Conservation (phyloP, 1,140 invertebrate genomes). For the Macrotrachela quadricornifera region DNA sequence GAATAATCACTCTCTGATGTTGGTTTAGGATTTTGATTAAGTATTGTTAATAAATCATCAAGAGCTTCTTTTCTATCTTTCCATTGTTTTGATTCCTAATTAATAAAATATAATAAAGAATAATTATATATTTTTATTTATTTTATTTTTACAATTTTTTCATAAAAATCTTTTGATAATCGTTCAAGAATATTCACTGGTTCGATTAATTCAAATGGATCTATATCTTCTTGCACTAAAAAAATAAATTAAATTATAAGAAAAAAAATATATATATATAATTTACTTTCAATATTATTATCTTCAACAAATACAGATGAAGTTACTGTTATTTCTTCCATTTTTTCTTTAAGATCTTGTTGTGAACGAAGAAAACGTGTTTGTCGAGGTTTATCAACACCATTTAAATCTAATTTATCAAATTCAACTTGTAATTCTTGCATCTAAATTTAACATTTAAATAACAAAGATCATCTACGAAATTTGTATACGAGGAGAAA, state of each 20-base stretch:
- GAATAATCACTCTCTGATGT: constrained; percentile 66
- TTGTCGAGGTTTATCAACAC: constrained; percentile 44
- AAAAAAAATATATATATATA: neutral
- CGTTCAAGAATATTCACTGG: constrained; percentile 76
- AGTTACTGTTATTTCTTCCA: constrained; percentile 40
- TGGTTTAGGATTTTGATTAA: constrained; percentile 58
- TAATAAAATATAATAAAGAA: too few relatives aligned
- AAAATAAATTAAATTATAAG: neutral
- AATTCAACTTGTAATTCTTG: constrained; percentile 72
- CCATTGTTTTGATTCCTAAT: constrained; percentile 84
- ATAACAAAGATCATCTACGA: constrained; percentile 5
- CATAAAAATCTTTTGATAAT: constrained; percentile 81
- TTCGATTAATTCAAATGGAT: constrained; percentile 47
- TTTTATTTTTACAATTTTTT: constrained; percentile 38
- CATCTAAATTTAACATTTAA: constrained; percentile 32
- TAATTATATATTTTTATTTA: neutral
- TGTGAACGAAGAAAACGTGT: constrained; percentile 64
- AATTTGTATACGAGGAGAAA: too few relatives aligned
- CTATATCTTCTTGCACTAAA: neutral
- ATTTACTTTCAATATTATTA: constrained; percentile 15
- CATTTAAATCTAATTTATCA: constrained; percentile 38
- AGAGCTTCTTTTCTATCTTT: constrained; percentile 76
- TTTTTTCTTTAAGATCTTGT: constrained; percentile 39
- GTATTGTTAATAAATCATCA: constrained; percentile 47
- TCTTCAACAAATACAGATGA: constrained; percentile 15